These are phyloP conservation scores for Papilio xuthus DNA, from an alignment of 1,140 invertebrate genomes.

Conservation along the genomic window DNA sequence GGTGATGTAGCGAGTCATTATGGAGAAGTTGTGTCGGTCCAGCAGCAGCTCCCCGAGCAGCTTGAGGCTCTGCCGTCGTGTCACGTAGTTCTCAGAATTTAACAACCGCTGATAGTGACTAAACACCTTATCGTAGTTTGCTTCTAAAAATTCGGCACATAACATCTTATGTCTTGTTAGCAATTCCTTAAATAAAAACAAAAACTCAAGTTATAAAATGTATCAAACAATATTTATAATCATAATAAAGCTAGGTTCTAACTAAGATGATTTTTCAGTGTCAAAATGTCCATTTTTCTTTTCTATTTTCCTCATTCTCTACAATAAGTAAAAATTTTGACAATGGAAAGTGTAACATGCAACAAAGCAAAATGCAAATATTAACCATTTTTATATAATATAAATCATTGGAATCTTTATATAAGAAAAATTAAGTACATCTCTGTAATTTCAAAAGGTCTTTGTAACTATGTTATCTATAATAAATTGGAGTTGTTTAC, in stretches of 20 bases:
- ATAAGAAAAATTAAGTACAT: no score
- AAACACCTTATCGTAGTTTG: slow-evolving; percentile 99
- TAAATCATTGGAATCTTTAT: no score
- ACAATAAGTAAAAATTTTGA: no score
- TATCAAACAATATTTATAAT: slow-evolving; percentile 4
- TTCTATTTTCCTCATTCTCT: no score
- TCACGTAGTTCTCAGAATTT: slow-evolving; percentile 99
- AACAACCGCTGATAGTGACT: slow-evolving; percentile 97
- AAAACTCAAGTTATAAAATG: not conserved
- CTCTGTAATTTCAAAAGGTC: not conserved
- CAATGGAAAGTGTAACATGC: no score
- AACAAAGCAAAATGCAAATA: no score
- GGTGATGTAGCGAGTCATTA: slow-evolving; percentile 99
- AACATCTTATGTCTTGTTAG: slow-evolving; percentile 99
- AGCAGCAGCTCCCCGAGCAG: slow-evolving; percentile 97
- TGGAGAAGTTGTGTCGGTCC: slow-evolving; percentile 99
- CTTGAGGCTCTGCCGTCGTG: slow-evolving; percentile 97
- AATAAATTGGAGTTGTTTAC: not conserved
- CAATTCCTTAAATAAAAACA: slow-evolving; percentile 90
- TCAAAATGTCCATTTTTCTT: no score
- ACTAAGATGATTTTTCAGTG: no score
- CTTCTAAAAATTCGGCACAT: slow-evolving; percentile 98
- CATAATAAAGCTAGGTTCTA: not conserved
- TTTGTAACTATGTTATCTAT: not conserved
- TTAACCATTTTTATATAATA: no score